Evolutionary conservation across 2,113 vertebrate genomes (phyloP), one percentile per base, ranked within the genome.

Genomic region (Python bivittatus): DNA sequence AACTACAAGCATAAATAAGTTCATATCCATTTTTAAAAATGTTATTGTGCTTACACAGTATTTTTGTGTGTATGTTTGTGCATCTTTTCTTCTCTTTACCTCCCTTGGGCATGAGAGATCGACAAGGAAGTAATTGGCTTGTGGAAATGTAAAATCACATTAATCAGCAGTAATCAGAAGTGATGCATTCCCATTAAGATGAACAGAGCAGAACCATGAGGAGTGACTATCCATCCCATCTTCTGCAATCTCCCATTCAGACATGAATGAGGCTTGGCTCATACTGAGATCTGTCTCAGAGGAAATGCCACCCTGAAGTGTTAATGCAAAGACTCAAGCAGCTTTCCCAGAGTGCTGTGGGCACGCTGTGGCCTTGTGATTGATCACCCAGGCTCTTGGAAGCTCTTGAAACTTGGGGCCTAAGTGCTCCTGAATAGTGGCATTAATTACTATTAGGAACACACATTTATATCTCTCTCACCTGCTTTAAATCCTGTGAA

Each of bases 391-490:
- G 93, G 9, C 85, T 61, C 86, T 94, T 95, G 94, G 94, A 96
- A 95, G 95, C 83, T 92, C 89, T 94, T 92, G 0, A 29, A 97
- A 94, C 42, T 91, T 48, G 90, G 84, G 85, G 90, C 95, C 94
- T 96, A 97, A 97, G 95, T 96, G 96, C 92, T 94, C 91, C 96
- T 95, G 95, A 97, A 97, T 94, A 94, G 95, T 90, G 93, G 95
- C 94, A 96, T 97, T 97, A 97, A 97, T 97, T 97, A 95, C 96
- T 97, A 96, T 97, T 97, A 97, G 96, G 96, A 97, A 96, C 95
- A 97, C 93, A 96, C 95, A 95, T 96, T 96, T 96, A 96, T 97
- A 95, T 96, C 95, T 96, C 96, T 97, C 96, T 97, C 95, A 95
- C 95, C 93, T 96, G 96, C 96, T 97, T 96, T 97, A 96, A 97